Conservation (phyloP, 2,888 invertebrate genomes). For the Melikaiella ostensackeni region DNA sequence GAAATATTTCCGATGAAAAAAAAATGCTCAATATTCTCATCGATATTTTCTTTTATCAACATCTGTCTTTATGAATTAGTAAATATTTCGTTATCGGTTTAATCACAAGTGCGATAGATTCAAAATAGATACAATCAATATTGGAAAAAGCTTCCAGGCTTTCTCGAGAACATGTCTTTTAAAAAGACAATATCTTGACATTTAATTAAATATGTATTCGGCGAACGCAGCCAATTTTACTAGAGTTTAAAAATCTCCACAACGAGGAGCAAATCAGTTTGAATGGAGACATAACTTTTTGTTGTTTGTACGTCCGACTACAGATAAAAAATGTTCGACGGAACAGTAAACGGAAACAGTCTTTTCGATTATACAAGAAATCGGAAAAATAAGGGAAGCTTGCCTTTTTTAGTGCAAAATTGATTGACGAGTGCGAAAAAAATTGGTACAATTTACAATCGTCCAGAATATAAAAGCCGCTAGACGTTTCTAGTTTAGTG, state of each 20-base stretch:
- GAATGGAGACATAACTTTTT: background rate
- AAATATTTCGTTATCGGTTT: background rate
- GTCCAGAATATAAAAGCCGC: slow-evolving; percentile 23
- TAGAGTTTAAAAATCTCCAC: slow-evolving; percentile 11
- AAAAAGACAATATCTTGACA: background rate
- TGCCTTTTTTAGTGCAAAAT: slow-evolving; percentile 33
- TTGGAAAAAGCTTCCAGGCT: slow-evolving; percentile 7
- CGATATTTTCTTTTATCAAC: slow-evolving; percentile 1
- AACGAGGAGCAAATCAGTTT: background rate
- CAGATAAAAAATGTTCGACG: slow-evolving; percentile 7
- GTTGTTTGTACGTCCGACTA: slow-evolving; percentile 27
- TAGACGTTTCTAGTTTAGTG: slow-evolving; percentile 8
- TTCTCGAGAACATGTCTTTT: background rate
- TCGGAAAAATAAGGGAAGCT: slow-evolving; percentile 18
- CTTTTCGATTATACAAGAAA: slow-evolving; percentile 26
- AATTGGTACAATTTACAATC: background rate
- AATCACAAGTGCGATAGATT: background rate
- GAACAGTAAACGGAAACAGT: slow-evolving; percentile 22
- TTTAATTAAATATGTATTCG: background rate
- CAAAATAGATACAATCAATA: background rate
- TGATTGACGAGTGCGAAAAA: slow-evolving; percentile 35
- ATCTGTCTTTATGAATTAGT: background rate
- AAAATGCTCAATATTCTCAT: slow-evolving; percentile 1
- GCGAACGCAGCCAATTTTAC: slow-evolving; percentile 1
- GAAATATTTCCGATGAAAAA: slow-evolving; percentile 3